These are phyloP conservation scores for Drosophila albomicans DNA, from an alignment of 1,140 invertebrate species.

Conservation along the genomic window DNA sequence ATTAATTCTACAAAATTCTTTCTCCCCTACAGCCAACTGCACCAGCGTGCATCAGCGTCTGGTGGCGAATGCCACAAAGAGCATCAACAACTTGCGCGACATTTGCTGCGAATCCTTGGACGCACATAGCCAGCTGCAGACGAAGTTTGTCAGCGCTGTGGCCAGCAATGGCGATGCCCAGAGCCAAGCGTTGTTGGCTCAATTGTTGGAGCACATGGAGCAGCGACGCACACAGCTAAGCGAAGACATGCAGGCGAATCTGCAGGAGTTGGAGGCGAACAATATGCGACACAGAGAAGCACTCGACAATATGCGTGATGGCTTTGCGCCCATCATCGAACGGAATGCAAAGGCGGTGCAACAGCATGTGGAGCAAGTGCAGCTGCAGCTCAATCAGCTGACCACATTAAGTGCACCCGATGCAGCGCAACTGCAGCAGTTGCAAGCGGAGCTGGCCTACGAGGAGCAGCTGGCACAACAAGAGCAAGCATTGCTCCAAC, in stretches of 20 bases:
- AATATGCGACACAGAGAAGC: constrained; percentile 60
- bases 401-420: constrained; percentile 46
- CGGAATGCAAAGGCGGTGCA: constrained; percentile 39
- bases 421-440: constrained; percentile 52
- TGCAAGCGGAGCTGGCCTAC: constrained; percentile 58
- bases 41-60: constrained; percentile 57
- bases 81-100: constrained; percentile 51
- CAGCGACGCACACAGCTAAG: constrained; percentile 49
- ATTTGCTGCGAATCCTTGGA: constrained; percentile 36
- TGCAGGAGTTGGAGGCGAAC: constrained; percentile 55
- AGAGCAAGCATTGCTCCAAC: constrained; percentile 56
- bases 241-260: constrained; percentile 53
- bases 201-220: constrained; percentile 63
- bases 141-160: constrained; percentile 42
- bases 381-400: constrained; percentile 49
- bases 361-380: constrained; percentile 51
- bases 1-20: no score
- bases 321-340: constrained; percentile 54
- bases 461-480: constrained; percentile 56
- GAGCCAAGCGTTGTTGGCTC: constrained; percentile 32
- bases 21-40: constrained; percentile 50
- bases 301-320: constrained; percentile 61
- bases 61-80: constrained; percentile 52
- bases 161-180: constrained; percentile 47
- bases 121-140: constrained; percentile 42